Evolutionary conservation across 1,140 invertebrate species (phyloP).

Genomic region (Helicoverpa armigera): DNA sequence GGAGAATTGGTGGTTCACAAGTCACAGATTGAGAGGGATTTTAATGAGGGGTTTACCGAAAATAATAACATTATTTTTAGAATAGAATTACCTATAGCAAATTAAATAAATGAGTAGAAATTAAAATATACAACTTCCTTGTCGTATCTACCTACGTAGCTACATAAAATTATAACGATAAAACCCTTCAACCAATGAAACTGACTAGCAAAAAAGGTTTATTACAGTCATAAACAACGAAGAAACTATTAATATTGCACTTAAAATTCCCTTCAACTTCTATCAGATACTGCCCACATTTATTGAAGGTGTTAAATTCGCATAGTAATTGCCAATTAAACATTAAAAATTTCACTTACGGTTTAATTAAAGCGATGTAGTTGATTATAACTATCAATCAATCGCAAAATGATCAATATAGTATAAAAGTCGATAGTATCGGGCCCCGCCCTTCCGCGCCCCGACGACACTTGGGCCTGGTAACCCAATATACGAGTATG

Average conservation of each 20-base stretch:
- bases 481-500: constrained; percentile 77
- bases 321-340: constrained; percentile 41
- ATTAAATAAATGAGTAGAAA: no score
- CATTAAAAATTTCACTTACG: constrained; percentile 24
- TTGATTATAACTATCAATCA: constrained; percentile 77
- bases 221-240: constrained; percentile 19
- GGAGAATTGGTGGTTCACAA: constrained; percentile 9
- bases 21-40: constrained; percentile 4
- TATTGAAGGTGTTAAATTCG: constrained; percentile 35
- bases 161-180: no score
- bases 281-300: constrained; percentile 12
- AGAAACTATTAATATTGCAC: constrained; percentile 6
- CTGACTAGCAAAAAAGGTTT: not conserved
- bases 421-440: constrained; percentile 63
- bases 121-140: no score
- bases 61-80: not conserved
- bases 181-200: no score
- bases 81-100: no score
- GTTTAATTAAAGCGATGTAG: constrained; percentile 49
- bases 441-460: constrained; percentile 63
- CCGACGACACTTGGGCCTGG: constrained; percentile 69
- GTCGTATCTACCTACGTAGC: no score
- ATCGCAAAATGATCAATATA: constrained; percentile 74
- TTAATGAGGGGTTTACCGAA: constrained; percentile 4
- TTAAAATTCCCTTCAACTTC: not conserved